Evolutionary conservation across 2,888 invertebrate species (phyloP).

Genomic region (Microplitis manilae): DNA sequence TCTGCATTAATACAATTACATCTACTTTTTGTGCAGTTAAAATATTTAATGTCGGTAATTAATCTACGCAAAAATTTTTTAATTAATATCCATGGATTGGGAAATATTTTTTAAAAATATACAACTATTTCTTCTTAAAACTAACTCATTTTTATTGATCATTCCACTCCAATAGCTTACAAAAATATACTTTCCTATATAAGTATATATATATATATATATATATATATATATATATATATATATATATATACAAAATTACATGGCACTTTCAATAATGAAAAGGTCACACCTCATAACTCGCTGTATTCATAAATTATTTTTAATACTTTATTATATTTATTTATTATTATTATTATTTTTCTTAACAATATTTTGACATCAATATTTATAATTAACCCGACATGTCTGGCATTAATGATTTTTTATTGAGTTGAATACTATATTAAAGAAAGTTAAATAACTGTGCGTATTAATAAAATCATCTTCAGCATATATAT

Average conservation of each 20-base stretch:
- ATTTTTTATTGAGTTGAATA: conserved; percentile 1
- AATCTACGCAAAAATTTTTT: too few species aligned
- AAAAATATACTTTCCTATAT: conserved; percentile 2
- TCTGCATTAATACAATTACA: too few species aligned
- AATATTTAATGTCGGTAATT: too few species aligned
- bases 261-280: conserved; percentile 29
- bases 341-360: conserved; percentile 4
- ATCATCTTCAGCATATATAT: background rate
- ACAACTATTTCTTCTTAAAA: too few species aligned
- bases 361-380: background rate
- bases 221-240: conserved; percentile 19
- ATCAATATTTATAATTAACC: conserved; percentile 10
- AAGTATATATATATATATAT: conserved; percentile 22
- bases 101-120: too few species aligned
- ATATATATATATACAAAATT: conserved; percentile 21
- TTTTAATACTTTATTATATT: conserved; percentile 1
- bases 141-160: conserved; percentile 33
- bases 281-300: conserved; percentile 33
- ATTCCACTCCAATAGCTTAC: background rate
- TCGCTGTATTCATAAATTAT: background rate
- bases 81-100: too few species aligned
- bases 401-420: background rate
- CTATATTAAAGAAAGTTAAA: background rate
- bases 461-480: background rate
- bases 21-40: too few species aligned